Evolutionary conservation across 1,140 invertebrate species (phyloP).

Genomic region (Brachionus rubens): DNA sequence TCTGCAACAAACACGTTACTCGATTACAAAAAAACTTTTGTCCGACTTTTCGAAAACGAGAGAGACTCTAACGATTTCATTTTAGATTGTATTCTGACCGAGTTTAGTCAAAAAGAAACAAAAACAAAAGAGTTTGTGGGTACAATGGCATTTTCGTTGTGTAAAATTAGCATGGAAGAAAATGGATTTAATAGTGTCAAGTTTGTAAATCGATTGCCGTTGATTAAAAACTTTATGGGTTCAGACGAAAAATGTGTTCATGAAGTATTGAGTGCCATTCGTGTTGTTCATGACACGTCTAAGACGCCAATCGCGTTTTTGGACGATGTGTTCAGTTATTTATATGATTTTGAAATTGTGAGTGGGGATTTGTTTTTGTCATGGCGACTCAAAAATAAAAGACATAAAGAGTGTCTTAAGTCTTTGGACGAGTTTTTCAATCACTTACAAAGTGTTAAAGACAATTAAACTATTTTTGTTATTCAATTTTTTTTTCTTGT

Average conservation of each 20-base stretch:
- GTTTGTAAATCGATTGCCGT: background rate
- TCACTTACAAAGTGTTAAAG: too few relatives aligned
- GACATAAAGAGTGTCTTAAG: too few relatives aligned
- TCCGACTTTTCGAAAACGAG: background rate
- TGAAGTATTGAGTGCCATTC: background rate
- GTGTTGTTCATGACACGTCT: background rate
- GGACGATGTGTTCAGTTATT: background rate
- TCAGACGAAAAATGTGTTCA: background rate
- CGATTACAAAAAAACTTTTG: background rate
- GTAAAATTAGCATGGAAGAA: background rate
- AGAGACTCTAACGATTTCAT: background rate
- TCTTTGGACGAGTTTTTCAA: too few relatives aligned
- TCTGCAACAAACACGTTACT: background rate
- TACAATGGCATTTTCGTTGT: background rate
- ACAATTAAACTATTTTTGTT: too few relatives aligned
- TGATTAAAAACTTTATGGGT: background rate
- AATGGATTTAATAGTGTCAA: background rate
- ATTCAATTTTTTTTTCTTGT: too few relatives aligned
- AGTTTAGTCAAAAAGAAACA: background rate
- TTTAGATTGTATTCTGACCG: background rate
- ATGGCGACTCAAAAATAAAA: slow-evolving; percentile 20
- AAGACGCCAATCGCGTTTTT: background rate
- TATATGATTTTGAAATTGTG: background rate
- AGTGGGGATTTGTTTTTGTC: background rate
- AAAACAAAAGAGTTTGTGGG: background rate